These are phyloP conservation scores for Cyrtorhinus lividipennis DNA, from an alignment of 1,140 invertebrate species.

Conservation along the genomic window DNA sequence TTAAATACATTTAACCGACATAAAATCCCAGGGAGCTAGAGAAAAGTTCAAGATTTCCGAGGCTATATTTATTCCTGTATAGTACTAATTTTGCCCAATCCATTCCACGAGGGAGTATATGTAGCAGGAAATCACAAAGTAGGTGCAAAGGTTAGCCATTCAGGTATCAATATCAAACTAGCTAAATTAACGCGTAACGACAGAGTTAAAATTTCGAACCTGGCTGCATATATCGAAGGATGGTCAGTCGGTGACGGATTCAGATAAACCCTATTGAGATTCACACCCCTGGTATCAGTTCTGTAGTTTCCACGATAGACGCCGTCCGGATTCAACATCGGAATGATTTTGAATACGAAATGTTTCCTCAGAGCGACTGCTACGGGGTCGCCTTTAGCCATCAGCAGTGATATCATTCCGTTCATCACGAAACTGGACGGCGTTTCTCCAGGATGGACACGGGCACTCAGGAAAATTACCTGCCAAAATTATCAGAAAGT, in stretches of 20 bases:
- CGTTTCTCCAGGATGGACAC: conserved; percentile 88
- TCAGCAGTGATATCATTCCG: conserved; percentile 66
- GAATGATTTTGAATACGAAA: conserved; percentile 84
- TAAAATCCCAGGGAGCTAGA: too few relatives aligned
- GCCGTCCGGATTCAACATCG: conserved; percentile 86
- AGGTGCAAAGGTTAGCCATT: too few relatives aligned
- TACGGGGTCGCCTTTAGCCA: conserved; percentile 57
- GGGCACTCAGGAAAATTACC: conserved; percentile 72
- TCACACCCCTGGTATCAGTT: conserved; percentile 76
- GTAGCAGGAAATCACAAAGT: too few relatives aligned
- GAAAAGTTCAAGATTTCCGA: too few relatives aligned
- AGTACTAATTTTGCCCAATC: too few relatives aligned
- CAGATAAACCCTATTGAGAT: conserved; percentile 74
- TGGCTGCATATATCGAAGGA: conserved; percentile 70
- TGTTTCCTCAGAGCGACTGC: conserved; percentile 53
- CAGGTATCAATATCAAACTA: too few relatives aligned
- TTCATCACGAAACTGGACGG: conserved; percentile 90
- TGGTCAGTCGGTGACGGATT: conserved; percentile 58
- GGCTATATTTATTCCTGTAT: too few relatives aligned
- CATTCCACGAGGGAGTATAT: too few relatives aligned
- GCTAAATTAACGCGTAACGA: too few relatives aligned
- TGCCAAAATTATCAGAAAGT: conserved; percentile 31
- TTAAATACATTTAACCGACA: too few relatives aligned
- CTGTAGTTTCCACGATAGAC: conserved; percentile 78
- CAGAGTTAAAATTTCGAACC: too few relatives aligned